phyloP scores from a whole-genome alignment of 2,113 vertebrate genomes.

The Lates calcarifer region DNA sequence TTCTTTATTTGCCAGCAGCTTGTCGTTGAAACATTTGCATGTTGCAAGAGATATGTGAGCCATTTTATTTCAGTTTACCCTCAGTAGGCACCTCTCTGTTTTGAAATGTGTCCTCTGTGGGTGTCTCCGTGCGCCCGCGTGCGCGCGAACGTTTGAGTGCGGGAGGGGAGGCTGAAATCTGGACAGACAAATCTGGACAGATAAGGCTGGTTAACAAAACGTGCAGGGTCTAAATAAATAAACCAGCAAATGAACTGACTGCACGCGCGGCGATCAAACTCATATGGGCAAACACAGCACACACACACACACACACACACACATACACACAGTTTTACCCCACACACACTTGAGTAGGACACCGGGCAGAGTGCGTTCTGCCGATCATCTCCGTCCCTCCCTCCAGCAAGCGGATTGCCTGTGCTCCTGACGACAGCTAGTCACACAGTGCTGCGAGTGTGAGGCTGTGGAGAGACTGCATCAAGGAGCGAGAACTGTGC shows the following conservation, averaged over 20 bases:
- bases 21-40: conserved; percentile 21
- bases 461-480: conserved; percentile 60
- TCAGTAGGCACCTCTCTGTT: neutral
- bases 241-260: conserved; percentile 4
- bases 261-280: conserved; percentile 6
- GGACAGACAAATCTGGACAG: conserved; percentile 19
- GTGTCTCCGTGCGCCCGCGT: conserved; percentile 12
- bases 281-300: neutral
- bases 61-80: neutral
- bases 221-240: conserved; percentile 30
- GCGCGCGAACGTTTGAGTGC: conserved; percentile 5
- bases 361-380: conserved; percentile 64
- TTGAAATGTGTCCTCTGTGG: neutral
- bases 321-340: conserved; percentile 18
- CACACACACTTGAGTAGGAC: conserved; percentile 45
- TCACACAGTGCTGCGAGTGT: conserved; percentile 51
- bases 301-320: neutral
- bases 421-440: conserved; percentile 69
- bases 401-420: conserved; percentile 61
- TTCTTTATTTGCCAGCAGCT: conserved; percentile 32
- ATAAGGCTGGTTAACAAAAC: conserved; percentile 14
- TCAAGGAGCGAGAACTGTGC: conserved; percentile 45
- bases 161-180: conserved; percentile 9
- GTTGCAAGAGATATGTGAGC: neutral
- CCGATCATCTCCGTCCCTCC: conserved; percentile 68